Conservation (phyloP, 2,888 invertebrate species). For the Hypomecis atomaria region DNA sequence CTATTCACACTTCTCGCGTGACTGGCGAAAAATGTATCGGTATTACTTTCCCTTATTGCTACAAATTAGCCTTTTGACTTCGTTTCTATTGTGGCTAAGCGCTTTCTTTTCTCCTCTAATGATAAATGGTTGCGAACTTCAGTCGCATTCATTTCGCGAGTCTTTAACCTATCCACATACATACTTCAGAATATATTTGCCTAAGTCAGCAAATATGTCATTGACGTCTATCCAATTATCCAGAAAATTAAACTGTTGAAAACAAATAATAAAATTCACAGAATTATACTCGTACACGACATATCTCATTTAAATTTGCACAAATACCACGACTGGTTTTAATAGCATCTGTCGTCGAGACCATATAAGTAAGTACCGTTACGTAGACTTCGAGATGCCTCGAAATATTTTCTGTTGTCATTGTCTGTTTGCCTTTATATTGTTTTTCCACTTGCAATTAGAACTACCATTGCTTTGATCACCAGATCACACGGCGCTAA, state of each 20-base stretch:
- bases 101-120: conserved; percentile 29
- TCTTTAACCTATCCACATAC: conserved; percentile 7
- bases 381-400: conserved; percentile 14
- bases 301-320: conserved; percentile 42
- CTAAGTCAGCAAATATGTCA: conserved; percentile 17
- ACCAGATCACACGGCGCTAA: background rate
- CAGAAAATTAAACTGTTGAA: conserved; percentile 34
- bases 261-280: conserved; percentile 37
- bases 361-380: conserved; percentile 24
- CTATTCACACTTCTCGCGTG: conserved; percentile 61
- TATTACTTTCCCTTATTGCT: conserved; percentile 59
- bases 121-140: conserved; percentile 25
- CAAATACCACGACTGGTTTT: conserved; percentile 41
- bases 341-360: conserved; percentile 34
- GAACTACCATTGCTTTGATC: conserved; percentile 3
- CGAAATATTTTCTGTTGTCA: conserved; percentile 18
- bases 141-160: conserved; percentile 11
- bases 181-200: conserved; percentile 14
- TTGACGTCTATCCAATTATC: conserved; percentile 27
- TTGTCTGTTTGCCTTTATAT: conserved; percentile 1
- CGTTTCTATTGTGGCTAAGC: conserved; percentile 35
- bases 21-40: conserved; percentile 58
- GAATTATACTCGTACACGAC: conserved; percentile 30
- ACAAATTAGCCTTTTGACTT: conserved; percentile 51
- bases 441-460: conserved; percentile 4